phyloP scores from a whole-genome alignment of 1,140 invertebrate species.

The Chironomus tepperi region DNA sequence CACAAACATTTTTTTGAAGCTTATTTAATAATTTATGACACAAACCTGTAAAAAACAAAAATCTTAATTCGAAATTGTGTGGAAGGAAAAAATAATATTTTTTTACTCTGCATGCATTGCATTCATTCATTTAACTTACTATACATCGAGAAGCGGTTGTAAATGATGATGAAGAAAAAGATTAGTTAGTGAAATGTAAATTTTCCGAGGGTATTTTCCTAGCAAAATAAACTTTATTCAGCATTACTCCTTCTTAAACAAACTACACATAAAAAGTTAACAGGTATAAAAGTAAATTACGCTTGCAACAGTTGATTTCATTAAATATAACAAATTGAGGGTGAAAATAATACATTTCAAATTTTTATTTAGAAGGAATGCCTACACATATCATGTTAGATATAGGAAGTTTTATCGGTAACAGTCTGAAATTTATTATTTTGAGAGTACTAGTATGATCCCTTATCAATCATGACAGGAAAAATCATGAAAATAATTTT shows the following conservation, averaged over 20 bases:
- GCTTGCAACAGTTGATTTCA: conserved; percentile 20
- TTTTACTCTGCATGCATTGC: not conserved
- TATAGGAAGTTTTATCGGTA: too few species aligned
- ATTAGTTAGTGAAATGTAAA: not conserved
- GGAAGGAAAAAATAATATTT: not conserved
- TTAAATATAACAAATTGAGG: not conserved
- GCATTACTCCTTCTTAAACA: too few species aligned
- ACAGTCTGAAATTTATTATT: too few species aligned
- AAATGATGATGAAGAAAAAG: not conserved
- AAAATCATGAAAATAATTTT: too few species aligned
- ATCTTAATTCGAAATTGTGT: not conserved
- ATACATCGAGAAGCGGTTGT: too few species aligned
- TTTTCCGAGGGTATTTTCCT: too few species aligned
- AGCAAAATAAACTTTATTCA: too few species aligned
- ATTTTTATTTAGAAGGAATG: too few species aligned
- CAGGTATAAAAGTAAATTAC: not conserved
- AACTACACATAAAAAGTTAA: not conserved
- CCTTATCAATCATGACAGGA: too few species aligned
- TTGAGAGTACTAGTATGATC: too few species aligned
- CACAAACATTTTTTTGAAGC: not conserved
- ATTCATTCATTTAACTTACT: too few species aligned
- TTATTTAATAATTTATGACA: conserved; percentile 24
- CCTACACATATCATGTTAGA: too few species aligned
- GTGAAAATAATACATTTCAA: not conserved
- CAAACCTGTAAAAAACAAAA: not conserved